Evolutionary conservation across 2,113 vertebrate genomes (phyloP), one percentile per base, ranked within the genome.

Genomic region (Rousettus leschenaultii): DNA sequence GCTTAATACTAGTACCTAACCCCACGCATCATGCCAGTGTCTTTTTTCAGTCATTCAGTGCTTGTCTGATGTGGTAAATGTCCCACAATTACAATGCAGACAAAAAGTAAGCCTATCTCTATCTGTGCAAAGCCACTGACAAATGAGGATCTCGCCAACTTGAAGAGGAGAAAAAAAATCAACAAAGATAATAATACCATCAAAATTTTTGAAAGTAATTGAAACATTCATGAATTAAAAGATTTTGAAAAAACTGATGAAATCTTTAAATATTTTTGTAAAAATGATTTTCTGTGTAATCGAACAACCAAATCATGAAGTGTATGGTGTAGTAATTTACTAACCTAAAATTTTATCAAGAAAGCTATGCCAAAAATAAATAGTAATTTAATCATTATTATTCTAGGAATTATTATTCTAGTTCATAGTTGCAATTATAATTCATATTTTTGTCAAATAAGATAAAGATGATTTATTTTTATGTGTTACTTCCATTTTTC

Each of bases 361-460:
- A 61, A 84, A 70, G 48, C 35, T 74, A 73, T 68, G 45, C 12
- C 63, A 83, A 92, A 96, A 95, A 74, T 61, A 91, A 91, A 79
- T 14, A 61, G 43, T 51, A 83, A 83, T 84, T 40, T 63, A 5
- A 28, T 80, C 71, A 95, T 19, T 93, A 30, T 66, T 94, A 85
- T 63, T 80, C 86, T 92, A 89, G 92, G 45, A 91, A 53, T 88
- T 93, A 51, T 51, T 51, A 51, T 16, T 51, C 51, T 86, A 86
- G 33, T 57, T 95, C 74, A 77, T 38, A 63, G 45, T 30, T 91
- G 43, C 19, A 43, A 28, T 71, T 55, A 90, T 38, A 71, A 65
- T 55, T 35, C 14, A 83, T 33, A 83, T 78, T 94, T 96, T 93
- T 91, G 24, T 96, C 65, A 96, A 92, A 91, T 77, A 79, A 93